phyloP scores from a whole-genome alignment of 2,888 invertebrate genomes.

The Pheosia gnoma region DNA sequence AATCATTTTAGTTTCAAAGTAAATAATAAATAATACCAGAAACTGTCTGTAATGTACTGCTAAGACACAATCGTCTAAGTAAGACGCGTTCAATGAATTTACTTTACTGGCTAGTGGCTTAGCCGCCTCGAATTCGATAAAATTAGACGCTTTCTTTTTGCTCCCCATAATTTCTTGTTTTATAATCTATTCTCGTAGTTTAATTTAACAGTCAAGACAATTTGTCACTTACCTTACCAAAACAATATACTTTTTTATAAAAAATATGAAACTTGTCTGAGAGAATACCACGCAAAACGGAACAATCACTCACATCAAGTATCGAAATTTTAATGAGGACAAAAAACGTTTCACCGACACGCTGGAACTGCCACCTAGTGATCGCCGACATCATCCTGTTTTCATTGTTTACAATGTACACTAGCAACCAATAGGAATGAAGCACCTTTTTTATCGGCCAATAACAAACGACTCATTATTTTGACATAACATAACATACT shows the following conservation, averaged over 20 bases:
- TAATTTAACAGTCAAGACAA: slow-evolving; percentile 31
- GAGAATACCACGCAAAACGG: slow-evolving; percentile 69
- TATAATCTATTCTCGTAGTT: slow-evolving; percentile 6
- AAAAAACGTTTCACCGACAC: slow-evolving; percentile 75
- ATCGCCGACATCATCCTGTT: slow-evolving; percentile 66
- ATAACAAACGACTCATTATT: slow-evolving; percentile 21
- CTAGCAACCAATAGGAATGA: slow-evolving; percentile 37
- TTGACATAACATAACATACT: slow-evolving; percentile 60
- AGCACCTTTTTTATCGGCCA: slow-evolving; percentile 29
- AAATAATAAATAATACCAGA: too few relatives aligned
- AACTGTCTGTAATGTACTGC: too few relatives aligned
- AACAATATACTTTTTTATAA: slow-evolving; percentile 64
- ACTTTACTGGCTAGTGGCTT: not conserved
- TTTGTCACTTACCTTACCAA: slow-evolving; percentile 75
- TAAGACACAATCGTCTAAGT: too few relatives aligned
- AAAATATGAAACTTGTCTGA: slow-evolving; percentile 51
- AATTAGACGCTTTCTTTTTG: slow-evolving; percentile 33
- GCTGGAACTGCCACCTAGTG: slow-evolving; percentile 54
- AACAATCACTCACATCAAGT: slow-evolving; percentile 67
- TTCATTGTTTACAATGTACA: slow-evolving; percentile 30
- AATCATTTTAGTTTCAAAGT: too few relatives aligned
- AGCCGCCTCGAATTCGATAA: slow-evolving; percentile 27
- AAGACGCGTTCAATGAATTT: not conserved
- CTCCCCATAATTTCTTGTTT: slow-evolving; percentile 3
- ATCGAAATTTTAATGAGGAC: slow-evolving; percentile 69